Conservation (phyloP, 2,888 invertebrate genomes). For the Girardia tigrina region DNA sequence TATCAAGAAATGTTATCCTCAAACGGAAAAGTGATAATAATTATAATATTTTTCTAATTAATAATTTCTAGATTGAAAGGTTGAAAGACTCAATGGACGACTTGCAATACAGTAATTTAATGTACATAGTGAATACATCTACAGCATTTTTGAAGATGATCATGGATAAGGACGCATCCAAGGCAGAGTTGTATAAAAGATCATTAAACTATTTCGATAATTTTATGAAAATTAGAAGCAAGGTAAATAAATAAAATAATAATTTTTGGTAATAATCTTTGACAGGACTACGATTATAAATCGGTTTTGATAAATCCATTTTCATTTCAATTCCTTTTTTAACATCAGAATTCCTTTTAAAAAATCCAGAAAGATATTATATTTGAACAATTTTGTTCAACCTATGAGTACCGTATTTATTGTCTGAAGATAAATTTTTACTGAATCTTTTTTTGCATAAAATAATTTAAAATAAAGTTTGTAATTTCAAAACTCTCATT, state of each 20-base stretch:
- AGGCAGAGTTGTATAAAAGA: neutral
- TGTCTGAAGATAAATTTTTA: no score
- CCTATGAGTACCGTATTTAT: no score
- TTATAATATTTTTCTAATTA: neutral
- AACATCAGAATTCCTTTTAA: no score
- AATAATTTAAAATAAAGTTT: no score
- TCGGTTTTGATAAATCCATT: no score
- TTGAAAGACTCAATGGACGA: neutral
- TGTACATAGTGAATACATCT: neutral
- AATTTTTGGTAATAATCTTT: neutral
- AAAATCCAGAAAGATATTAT: no score
- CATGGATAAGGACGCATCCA: neutral
- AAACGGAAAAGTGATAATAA: neutral
- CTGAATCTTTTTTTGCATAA: no score
- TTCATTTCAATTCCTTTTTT: no score
- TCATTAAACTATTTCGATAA: constrained; percentile 8
- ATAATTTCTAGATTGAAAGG: neutral
- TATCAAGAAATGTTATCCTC: neutral
- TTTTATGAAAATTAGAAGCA: neutral
- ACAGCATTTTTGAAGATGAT: neutral
- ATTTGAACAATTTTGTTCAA: no score
- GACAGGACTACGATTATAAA: neutral
- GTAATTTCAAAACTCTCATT: no score
- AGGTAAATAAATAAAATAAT: neutral
- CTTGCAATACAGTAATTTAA: neutral